Evolutionary conservation across 2,113 vertebrate species (phyloP).

Genomic region (Hipposideros armiger): DNA sequence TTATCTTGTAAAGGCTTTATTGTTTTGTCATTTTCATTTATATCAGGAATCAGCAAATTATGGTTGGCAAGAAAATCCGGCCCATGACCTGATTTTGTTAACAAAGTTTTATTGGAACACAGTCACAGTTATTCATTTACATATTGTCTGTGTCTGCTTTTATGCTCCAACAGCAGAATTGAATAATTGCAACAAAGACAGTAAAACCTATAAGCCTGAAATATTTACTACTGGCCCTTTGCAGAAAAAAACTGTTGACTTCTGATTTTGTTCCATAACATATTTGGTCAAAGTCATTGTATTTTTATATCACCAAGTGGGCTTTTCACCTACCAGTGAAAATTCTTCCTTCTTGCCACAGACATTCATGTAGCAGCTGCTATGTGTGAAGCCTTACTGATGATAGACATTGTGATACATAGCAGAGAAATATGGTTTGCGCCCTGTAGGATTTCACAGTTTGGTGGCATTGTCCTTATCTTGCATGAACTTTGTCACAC

Average conservation of each 20-base stretch:
- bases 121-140: not conserved
- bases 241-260: not conserved
- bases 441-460: not conserved
- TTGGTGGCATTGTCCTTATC: not conserved
- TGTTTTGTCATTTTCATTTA: conserved; percentile 7
- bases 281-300: not conserved
- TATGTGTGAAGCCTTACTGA: not conserved
- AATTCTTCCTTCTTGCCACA: not conserved
- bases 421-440: not conserved
- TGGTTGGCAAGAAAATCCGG: not conserved
- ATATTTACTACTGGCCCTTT: not conserved
- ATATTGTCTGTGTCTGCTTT: not conserved
- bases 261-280: not conserved
- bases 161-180: not conserved
- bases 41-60: not conserved
- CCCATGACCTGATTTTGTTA: not conserved
- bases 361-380: not conserved
- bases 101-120: conserved; percentile 27
- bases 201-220: not conserved
- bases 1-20: not conserved
- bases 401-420: not conserved
- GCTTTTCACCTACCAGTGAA: not conserved
- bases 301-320: not conserved
- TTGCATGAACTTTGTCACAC: not conserved
- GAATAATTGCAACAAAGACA: not conserved